Evolutionary conservation across 2,113 vertebrate species (phyloP).

Genomic region (Chamaea fasciata): DNA sequence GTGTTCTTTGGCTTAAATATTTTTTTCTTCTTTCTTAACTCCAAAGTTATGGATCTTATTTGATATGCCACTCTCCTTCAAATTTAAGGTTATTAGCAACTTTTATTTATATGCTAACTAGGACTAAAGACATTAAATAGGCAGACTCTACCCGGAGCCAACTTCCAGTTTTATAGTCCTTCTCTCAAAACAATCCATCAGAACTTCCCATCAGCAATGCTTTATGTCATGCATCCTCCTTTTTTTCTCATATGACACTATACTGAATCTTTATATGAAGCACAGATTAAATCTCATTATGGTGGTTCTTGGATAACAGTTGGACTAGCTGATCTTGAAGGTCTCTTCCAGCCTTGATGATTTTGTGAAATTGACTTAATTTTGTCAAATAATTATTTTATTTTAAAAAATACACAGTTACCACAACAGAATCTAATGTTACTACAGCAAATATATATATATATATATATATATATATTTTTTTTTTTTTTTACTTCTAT

Average conservation of each 20-base stretch:
- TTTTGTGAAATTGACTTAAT: background rate
- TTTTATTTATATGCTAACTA: background rate
- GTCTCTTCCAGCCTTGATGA: background rate
- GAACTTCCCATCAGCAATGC: background rate
- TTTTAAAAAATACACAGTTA: background rate
- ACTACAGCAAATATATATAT: background rate
- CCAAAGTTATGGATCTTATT: background rate
- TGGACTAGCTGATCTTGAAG: background rate
- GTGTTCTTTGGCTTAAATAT: background rate
- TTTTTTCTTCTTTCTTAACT: background rate
- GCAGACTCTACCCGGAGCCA: background rate
- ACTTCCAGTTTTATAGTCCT: background rate
- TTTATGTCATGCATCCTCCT: background rate
- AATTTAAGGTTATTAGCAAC: background rate
- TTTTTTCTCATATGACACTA: background rate
- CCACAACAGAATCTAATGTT: background rate
- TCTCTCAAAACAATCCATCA: background rate
- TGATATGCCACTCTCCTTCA: background rate
- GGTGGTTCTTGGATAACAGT: background rate
- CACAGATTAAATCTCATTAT: background rate
- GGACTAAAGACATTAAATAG: background rate
- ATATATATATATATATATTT: no score
- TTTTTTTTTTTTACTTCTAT: background rate
- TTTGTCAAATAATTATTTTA: background rate
- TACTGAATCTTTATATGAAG: background rate